These are phyloP conservation scores for Anthoscopus minutus DNA, from an alignment of 2,113 vertebrate species.

Conservation along the genomic window DNA sequence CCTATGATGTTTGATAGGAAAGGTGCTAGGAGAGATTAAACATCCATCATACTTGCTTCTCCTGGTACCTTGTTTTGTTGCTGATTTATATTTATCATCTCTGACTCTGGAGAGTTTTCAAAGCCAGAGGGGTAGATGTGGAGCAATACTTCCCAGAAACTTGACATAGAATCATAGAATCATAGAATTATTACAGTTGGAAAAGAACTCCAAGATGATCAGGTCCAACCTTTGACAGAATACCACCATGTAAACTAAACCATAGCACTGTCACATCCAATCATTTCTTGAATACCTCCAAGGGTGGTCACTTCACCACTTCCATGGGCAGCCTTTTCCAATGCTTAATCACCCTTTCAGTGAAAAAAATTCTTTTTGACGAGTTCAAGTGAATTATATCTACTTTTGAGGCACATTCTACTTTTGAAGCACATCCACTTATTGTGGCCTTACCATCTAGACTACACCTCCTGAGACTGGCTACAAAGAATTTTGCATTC, in stretches of 20 bases:
- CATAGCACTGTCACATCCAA: background rate
- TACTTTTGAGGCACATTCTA: background rate
- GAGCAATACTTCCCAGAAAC: background rate
- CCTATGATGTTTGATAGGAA: background rate
- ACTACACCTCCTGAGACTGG: background rate
- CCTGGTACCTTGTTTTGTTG: background rate
- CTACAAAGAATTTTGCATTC: background rate
- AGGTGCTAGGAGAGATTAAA: background rate
- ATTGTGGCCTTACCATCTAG: background rate
- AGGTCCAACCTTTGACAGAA: background rate
- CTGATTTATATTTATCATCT: background rate
- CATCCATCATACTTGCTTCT: background rate
- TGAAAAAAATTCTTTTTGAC: background rate
- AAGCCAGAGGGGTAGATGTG: background rate
- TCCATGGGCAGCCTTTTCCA: background rate
- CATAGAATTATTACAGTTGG: background rate
- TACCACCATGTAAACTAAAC: background rate
- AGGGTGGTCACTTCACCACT: fast-evolving
- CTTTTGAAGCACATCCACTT: background rate
- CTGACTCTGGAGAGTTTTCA: background rate
- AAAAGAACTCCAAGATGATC: background rate
- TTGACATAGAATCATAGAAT: background rate
- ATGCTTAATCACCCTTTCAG: background rate
- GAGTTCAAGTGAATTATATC: background rate
- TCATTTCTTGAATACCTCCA: background rate